These are phyloP conservation scores for Stichopus horrens DNA, from an alignment of 53 echinoderm and acorn worm genomes.

Conservation along the genomic window DNA sequence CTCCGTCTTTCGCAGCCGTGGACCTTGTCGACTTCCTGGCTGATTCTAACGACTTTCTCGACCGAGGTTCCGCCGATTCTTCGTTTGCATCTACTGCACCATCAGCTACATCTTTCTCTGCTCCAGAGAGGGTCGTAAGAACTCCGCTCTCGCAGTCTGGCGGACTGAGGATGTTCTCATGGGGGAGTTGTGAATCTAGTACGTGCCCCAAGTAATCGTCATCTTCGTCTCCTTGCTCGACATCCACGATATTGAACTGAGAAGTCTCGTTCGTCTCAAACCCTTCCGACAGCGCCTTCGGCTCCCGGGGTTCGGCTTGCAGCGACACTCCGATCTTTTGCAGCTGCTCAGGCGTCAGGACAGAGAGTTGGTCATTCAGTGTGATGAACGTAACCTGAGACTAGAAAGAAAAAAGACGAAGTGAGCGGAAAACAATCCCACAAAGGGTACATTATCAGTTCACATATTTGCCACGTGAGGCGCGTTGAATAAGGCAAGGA, in stretches of 20 bases:
- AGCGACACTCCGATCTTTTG: slow-evolving; percentile 68
- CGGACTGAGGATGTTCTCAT: neutral
- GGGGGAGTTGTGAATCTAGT: slow-evolving; percentile 37
- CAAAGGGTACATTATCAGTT: too few species aligned
- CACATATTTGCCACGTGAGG: too few species aligned
- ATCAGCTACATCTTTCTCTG: neutral
- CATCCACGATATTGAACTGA: slow-evolving; percentile 32
- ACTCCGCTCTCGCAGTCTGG: slow-evolving; percentile 1
- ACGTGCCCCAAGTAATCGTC: slow-evolving; percentile 40
- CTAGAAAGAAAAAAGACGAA: neutral
- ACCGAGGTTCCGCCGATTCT: neutral
- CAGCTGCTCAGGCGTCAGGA: slow-evolving; percentile 74
- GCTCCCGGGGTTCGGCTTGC: slow-evolving; percentile 19
- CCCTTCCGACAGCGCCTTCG: slow-evolving; percentile 22
- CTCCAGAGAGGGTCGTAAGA: neutral
- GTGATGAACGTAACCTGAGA: slow-evolving; percentile 16
- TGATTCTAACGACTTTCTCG: neutral
- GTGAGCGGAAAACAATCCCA: too few species aligned
- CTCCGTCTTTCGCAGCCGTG: neutral
- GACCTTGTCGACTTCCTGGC: neutral
- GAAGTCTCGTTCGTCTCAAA: slow-evolving; percentile 39
- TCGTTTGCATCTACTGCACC: neutral
- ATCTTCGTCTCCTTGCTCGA: slow-evolving; percentile 31
- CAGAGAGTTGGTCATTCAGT: slow-evolving; percentile 39
- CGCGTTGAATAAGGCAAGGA: too few species aligned